Conservation (phyloP, 2,113 vertebrate species). For the Sander lucioperca region DNA sequence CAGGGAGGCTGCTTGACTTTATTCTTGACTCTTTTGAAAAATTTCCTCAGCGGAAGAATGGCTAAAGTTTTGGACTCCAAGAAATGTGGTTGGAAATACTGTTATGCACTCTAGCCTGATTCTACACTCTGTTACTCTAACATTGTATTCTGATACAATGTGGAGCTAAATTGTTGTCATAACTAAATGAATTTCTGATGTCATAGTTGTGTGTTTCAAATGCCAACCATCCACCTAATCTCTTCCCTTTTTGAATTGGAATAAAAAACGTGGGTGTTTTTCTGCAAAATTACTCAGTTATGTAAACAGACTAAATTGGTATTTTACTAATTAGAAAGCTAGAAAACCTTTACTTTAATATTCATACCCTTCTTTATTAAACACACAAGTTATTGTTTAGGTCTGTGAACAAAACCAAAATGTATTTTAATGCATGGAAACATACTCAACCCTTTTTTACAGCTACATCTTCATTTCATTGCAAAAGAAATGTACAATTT, state of each 20-base stretch:
- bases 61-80: constrained; percentile 39
- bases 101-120: neutral
- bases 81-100: constrained; percentile 17
- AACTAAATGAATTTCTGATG: neutral
- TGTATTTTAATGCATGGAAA: neutral
- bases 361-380: neutral
- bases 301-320: neutral
- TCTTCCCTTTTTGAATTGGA: neutral
- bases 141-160: neutral
- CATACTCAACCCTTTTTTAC: neutral
- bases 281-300: neutral
- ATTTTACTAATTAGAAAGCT: neutral
- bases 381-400: neutral
- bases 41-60: constrained; percentile 39
- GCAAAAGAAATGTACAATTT: neutral
- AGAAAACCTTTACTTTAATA: neutral
- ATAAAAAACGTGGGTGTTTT: no score
- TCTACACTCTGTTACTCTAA: neutral
- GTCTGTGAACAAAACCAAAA: neutral
- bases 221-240: neutral
- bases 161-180: neutral
- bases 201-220: neutral
- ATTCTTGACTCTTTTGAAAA: constrained; percentile 63
- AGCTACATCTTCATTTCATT: neutral
- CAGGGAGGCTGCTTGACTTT: constrained; percentile 60